These are phyloP conservation scores for Rhyacophila evoluta DNA, from an alignment of 2,888 invertebrate genomes.

Conservation along the genomic window DNA sequence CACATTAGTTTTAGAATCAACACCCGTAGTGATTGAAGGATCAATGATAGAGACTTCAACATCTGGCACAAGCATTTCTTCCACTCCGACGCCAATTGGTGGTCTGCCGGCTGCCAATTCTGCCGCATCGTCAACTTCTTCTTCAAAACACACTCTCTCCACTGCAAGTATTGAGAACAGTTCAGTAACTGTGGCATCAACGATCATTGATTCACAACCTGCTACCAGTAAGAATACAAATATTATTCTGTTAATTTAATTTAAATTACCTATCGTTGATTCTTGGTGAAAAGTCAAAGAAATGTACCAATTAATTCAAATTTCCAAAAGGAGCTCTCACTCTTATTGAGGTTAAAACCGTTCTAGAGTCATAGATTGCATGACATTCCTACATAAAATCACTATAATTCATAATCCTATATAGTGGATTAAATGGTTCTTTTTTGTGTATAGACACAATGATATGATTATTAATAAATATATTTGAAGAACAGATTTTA, in stretches of 20 bases:
- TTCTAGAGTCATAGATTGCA: too few species aligned
- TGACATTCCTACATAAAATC: too few species aligned
- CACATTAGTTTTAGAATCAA: conserved; percentile 55
- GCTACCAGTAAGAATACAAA: conserved; percentile 55
- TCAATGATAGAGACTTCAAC: conserved; percentile 53
- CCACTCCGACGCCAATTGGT: conserved; percentile 62
- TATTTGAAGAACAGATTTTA: too few species aligned
- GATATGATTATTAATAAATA: too few species aligned
- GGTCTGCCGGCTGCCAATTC: conserved; percentile 58
- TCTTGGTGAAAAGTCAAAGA: too few species aligned
- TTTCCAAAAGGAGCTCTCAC: too few species aligned
- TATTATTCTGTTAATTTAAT: conserved; percentile 5
- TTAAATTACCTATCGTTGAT: neutral
- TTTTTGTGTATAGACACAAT: too few species aligned
- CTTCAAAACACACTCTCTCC: conserved; percentile 51
- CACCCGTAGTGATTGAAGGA: conserved; percentile 57
- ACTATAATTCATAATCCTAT: too few species aligned
- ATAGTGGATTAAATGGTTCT: too few species aligned
- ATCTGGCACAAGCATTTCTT: conserved; percentile 49
- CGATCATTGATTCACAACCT: conserved; percentile 57
- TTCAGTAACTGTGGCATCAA: conserved; percentile 50
- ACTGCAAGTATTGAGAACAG: neutral
- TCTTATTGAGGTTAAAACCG: too few species aligned
- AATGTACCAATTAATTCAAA: too few species aligned
- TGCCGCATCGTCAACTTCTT: conserved; percentile 55